These are phyloP conservation scores for Pyxicephalus adspersus DNA, from an alignment of 2,113 vertebrate genomes.

Conservation along the genomic window DNA sequence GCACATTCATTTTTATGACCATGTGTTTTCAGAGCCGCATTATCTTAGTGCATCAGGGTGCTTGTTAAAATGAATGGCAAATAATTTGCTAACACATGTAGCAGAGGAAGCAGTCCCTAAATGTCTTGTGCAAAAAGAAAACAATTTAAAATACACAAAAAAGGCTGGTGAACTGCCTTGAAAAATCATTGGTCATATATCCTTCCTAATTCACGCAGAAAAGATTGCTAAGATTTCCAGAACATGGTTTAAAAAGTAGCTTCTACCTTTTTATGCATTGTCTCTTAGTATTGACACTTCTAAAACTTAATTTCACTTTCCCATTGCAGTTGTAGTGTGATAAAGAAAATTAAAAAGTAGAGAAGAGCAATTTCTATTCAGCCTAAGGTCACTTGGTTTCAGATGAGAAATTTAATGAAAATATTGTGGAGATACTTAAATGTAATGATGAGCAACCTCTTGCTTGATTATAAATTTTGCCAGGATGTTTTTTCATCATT, in stretches of 20 bases:
- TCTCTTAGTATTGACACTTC: conserved; percentile 9
- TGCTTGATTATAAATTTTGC: conserved; percentile 31
- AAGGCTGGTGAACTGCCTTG: not conserved
- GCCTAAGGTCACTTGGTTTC: conserved; percentile 16
- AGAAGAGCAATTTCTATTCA: not conserved
- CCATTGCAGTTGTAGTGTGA: not conserved
- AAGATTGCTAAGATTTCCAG: not conserved
- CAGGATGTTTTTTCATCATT: conserved; percentile 19
- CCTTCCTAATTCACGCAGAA: not conserved
- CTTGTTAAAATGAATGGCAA: no score
- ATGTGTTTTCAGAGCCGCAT: no score
- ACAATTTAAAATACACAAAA: not conserved
- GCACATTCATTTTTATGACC: no score
- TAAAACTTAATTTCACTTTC: conserved; percentile 22
- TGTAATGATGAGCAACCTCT: conserved; percentile 34
- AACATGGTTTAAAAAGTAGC: not conserved
- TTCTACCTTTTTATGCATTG: not conserved
- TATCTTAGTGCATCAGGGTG: no score
- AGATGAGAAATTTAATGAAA: conserved; percentile 28
- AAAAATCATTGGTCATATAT: not conserved
- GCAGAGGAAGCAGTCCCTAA: no score
- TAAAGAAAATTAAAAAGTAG: conserved; percentile 11
- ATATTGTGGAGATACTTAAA: not conserved
- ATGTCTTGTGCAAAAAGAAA: no score
- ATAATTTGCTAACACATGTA: no score